Evolutionary conservation across 2,888 invertebrate genomes (phyloP).

Genomic region (Cataglyphis rosenhaueri): DNA sequence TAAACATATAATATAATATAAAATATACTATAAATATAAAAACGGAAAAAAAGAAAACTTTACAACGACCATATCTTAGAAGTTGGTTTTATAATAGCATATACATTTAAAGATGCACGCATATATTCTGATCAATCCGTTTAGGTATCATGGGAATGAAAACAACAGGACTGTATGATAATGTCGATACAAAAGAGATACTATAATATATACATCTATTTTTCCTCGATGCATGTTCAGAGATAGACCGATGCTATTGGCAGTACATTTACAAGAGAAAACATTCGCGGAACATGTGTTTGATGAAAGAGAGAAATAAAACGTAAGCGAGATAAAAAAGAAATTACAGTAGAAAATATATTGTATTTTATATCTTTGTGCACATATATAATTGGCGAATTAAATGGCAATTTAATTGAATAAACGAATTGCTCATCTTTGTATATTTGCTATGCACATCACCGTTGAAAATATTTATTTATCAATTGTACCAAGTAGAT

Average conservation of each 20-base stretch:
- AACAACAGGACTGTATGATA: slow-evolving; percentile 12
- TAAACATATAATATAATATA: too few species aligned
- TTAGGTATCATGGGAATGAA: slow-evolving; percentile 44
- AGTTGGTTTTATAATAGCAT: slow-evolving; percentile 15
- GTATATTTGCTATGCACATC: background rate
- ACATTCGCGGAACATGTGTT: background rate
- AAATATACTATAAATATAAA: too few species aligned
- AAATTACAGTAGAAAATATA: background rate
- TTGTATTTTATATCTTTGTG: slow-evolving; percentile 1
- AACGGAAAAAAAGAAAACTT: background rate
- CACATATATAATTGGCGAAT: slow-evolving; percentile 10
- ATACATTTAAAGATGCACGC: background rate
- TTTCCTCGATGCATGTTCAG: slow-evolving; percentile 21
- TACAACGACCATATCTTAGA: background rate
- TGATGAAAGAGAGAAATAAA: slow-evolving; percentile 6
- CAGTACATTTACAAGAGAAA: slow-evolving; percentile 16
- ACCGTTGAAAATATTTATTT: slow-evolving; percentile 42
- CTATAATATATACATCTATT: slow-evolving; percentile 32
- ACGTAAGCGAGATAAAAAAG: background rate
- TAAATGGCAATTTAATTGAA: slow-evolving; percentile 12
- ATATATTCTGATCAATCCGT: slow-evolving; percentile 40
- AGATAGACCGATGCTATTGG: slow-evolving; percentile 39
- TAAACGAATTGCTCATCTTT: slow-evolving; percentile 6
- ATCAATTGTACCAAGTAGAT: slow-evolving; percentile 15
- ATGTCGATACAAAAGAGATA: slow-evolving; percentile 45